These are phyloP conservation scores for Trachops cirrhosus DNA, from an alignment of 2,797 vertebrate species.

Conservation along the genomic window DNA sequence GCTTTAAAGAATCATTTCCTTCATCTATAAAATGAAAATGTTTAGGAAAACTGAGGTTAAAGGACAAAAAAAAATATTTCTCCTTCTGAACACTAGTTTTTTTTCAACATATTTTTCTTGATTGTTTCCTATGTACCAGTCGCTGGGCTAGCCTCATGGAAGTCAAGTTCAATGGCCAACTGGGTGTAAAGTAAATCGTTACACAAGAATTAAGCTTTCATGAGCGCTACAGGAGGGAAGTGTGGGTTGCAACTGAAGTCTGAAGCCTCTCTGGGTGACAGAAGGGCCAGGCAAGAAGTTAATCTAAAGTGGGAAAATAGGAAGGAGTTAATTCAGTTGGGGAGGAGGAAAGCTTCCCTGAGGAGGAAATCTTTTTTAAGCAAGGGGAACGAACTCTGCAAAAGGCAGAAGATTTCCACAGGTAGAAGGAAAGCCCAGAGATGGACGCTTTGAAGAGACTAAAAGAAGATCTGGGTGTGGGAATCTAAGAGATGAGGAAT, in stretches of 20 bases:
- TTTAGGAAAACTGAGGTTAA: constrained; percentile 4
- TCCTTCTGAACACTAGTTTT: not conserved
- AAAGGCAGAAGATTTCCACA: not conserved
- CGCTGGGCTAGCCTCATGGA: not conserved
- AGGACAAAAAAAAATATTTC: not conserved
- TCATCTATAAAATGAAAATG: not conserved
- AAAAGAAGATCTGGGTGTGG: not conserved
- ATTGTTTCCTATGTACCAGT: not conserved
- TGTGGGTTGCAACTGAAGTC: too few relatives aligned
- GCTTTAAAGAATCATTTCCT: not conserved
- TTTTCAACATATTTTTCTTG: not conserved
- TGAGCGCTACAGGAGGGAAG: not conserved
- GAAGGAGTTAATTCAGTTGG: not conserved
- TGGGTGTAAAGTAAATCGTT: not conserved
- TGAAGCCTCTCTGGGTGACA: not conserved
- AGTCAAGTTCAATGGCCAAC: not conserved
- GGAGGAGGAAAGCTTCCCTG: not conserved
- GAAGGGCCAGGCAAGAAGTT: not conserved
- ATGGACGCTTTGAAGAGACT: not conserved
- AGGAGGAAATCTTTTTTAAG: not conserved
- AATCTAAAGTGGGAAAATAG: not conserved
- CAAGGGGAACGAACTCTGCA: too few relatives aligned
- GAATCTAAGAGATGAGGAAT: not conserved
- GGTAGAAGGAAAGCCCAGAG: not conserved
- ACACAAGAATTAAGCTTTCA: not conserved